phyloP scores from a whole-genome alignment of 2,113 vertebrate species.

The Calidris pygmaea region DNA sequence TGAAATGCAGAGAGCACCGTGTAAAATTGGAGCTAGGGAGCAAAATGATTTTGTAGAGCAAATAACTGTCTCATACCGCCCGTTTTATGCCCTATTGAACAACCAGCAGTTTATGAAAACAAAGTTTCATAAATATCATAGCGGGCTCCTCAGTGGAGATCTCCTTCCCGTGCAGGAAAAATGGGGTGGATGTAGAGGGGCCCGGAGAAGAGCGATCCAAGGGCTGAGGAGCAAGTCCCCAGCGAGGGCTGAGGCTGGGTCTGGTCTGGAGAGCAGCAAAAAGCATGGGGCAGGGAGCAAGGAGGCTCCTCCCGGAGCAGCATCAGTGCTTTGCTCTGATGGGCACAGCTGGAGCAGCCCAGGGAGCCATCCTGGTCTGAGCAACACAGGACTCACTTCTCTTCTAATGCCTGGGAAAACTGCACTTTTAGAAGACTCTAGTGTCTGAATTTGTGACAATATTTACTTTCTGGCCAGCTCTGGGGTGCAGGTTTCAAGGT shows the following conservation, averaged over 20 bases:
- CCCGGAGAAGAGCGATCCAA: neutral
- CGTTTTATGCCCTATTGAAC: constrained; percentile 75
- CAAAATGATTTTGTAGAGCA: constrained; percentile 69
- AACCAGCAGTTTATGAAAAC: constrained; percentile 72
- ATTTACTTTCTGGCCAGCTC: neutral
- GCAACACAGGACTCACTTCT: too few species aligned
- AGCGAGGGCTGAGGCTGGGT: neutral
- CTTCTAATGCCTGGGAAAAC: neutral
- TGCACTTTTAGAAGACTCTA: neutral
- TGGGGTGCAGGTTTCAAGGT: neutral
- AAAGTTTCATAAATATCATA: constrained; percentile 52
- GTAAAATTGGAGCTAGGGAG: constrained; percentile 60
- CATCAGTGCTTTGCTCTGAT: rapidly evolving
- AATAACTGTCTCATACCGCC: constrained; percentile 65
- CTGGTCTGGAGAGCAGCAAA: neutral
- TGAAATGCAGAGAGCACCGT: constrained; percentile 48
- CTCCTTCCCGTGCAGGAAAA: neutral
- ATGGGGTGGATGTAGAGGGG: neutral
- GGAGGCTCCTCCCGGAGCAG: neutral
- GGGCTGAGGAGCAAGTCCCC: neutral
- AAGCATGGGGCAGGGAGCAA: neutral
- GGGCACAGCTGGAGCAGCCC: neutral
- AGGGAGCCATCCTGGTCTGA: neutral
- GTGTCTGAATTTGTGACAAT: neutral
- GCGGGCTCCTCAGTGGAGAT: neutral